phyloP scores from a whole-genome alignment of 1,140 invertebrate genomes.

The Tachypleus tridentatus region DNA sequence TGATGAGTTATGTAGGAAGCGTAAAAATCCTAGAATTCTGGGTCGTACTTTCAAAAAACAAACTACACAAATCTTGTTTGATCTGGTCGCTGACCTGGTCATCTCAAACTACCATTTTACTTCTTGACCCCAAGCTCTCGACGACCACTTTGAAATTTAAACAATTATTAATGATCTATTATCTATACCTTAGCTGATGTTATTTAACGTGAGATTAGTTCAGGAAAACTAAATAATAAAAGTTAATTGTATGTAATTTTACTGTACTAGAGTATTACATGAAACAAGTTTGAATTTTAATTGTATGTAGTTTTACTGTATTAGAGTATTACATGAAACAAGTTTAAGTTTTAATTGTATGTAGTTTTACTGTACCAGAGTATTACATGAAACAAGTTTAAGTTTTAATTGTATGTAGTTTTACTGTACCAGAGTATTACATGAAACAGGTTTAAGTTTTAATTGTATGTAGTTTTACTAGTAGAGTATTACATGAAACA shows the following conservation, averaged over 20 bases:
- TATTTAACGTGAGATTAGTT: too few relatives aligned
- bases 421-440: not conserved
- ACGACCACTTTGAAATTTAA: too few relatives aligned
- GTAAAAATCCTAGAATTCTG: conserved; percentile 1
- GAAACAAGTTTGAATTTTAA: too few relatives aligned
- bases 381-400: not conserved
- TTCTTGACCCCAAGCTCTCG: too few relatives aligned
- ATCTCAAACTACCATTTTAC: not conserved
- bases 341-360: conserved; percentile 29
- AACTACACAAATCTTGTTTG: not conserved
- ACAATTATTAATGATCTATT: too few relatives aligned
- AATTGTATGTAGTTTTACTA: not conserved
- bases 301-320: too few relatives aligned
- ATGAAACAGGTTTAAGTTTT: not conserved
- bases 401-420: not conserved
- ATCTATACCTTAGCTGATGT: too few relatives aligned
- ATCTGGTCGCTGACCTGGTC: not conserved
- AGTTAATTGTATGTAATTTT: too few relatives aligned
- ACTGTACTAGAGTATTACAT: too few relatives aligned
- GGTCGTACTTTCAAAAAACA: not conserved
- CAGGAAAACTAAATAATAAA: too few relatives aligned
- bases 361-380: too few relatives aligned
- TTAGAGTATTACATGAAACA: too few relatives aligned
- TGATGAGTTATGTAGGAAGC: not conserved
- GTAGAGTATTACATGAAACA: not conserved